Evolutionary conservation across 2,113 vertebrate species (phyloP).

Genomic region (Fregata magnificens): DNA sequence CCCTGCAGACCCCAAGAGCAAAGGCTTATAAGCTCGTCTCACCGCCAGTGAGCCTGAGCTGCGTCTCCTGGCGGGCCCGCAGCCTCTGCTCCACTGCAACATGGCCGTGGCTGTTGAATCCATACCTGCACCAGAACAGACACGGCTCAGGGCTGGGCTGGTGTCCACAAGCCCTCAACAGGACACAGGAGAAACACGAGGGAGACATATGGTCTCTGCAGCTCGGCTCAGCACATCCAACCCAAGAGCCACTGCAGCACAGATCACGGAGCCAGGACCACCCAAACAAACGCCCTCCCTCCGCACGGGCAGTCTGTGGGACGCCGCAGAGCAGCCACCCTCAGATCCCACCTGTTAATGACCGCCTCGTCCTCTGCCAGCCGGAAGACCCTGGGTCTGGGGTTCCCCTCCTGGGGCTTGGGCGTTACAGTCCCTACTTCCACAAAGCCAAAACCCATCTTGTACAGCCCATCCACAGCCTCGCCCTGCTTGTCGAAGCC

Average conservation of each 20-base stretch:
- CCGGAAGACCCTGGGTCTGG: slow-evolving; percentile 90
- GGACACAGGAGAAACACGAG: no score
- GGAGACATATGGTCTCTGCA: accelerated
- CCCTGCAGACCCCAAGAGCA: not conserved
- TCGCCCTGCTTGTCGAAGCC: slow-evolving; percentile 96
- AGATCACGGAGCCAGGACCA: not conserved
- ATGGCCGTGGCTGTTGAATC: slow-evolving; percentile 94
- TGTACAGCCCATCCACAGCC: slow-evolving; percentile 89
- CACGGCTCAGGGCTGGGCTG: not conserved
- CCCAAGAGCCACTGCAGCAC: not conserved
- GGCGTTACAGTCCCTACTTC: slow-evolving; percentile 95
- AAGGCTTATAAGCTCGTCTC: not conserved
- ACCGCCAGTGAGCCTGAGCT: slow-evolving; percentile 82
- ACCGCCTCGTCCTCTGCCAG: slow-evolving; percentile 83
- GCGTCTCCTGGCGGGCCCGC: slow-evolving; percentile 73
- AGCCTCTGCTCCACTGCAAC: slow-evolving; percentile 78
- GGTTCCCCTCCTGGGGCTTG: slow-evolving; percentile 90
- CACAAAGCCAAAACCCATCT: slow-evolving; percentile 94
- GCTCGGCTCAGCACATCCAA: not conserved
- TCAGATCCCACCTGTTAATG: slow-evolving; percentile 86
- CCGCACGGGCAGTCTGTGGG: accelerated
- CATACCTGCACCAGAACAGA: slow-evolving; percentile 78
- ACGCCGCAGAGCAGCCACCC: not conserved
- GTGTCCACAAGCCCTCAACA: not conserved
- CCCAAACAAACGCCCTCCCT: accelerated